Conservation (phyloP, 1,140 invertebrate species). For the Orussus abietinus region DNA sequence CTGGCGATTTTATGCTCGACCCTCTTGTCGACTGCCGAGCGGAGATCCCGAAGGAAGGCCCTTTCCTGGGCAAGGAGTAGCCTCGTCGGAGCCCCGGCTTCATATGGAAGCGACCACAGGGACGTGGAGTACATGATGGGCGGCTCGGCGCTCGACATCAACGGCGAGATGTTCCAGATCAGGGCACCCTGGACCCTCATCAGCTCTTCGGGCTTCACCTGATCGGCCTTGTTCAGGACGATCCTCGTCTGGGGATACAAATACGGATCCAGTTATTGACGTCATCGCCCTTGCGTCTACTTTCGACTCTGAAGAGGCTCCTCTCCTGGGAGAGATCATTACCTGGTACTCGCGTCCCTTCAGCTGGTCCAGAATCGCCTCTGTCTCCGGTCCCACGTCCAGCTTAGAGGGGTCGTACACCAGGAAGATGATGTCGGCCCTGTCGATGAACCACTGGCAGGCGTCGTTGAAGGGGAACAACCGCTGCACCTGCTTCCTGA, state of each 20-base stretch:
- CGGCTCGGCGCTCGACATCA: conserved; percentile 91
- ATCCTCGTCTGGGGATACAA: conserved; percentile 69
- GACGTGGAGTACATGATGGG: conserved; percentile 92
- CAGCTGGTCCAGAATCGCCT: conserved; percentile 87
- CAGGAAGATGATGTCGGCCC: conserved; percentile 91
- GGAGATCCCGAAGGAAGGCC: conserved; percentile 79
- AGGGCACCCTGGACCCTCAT: conserved; percentile 89
- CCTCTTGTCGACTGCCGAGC: conserved; percentile 77
- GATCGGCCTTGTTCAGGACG: conserved; percentile 91
- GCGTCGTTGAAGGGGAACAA: conserved; percentile 93
- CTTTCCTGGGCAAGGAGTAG: conserved; percentile 83
- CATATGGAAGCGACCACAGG: conserved; percentile 83
- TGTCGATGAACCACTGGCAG: conserved; percentile 94
- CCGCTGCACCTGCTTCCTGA: conserved; percentile 87
- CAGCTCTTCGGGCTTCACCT: conserved; percentile 86
- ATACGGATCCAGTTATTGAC: no score
- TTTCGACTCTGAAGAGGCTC: no score
- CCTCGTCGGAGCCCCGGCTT: conserved; percentile 71
- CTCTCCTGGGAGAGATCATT: conserved; percentile 16
- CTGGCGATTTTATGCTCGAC: conserved; percentile 93
- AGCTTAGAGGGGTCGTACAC: conserved; percentile 94
- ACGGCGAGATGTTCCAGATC: conserved; percentile 93
- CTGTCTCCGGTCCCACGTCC: conserved; percentile 90
- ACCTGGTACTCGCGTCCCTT: conserved; percentile 89
- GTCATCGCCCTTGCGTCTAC: no score